phyloP scores from a whole-genome alignment of 2,888 invertebrate species.

The Lordiphosa fenestrarum region DNA sequence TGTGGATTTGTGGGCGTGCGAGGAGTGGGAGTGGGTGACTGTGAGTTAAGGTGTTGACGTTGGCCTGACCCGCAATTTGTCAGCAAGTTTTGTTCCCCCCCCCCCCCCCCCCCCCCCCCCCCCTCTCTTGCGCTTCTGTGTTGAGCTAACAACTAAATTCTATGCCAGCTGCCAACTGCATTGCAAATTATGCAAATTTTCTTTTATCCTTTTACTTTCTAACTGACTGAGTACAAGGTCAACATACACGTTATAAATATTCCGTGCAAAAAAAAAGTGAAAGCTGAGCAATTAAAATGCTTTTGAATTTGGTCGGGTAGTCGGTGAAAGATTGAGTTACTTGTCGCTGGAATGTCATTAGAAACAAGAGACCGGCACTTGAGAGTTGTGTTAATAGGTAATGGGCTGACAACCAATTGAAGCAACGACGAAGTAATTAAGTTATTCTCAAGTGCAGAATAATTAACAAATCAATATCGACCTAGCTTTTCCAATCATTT shows the following conservation, averaged over 20 bases:
- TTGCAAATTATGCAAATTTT: constrained; percentile 62
- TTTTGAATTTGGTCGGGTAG: constrained; percentile 27
- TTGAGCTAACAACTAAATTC: constrained; percentile 46
- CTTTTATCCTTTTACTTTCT: constrained; percentile 55
- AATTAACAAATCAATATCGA: too few species aligned
- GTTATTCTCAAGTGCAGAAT: too few species aligned
- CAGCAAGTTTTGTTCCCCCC: constrained; percentile 37
- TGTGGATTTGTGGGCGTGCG: background rate
- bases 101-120: too few species aligned
- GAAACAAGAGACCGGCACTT: constrained; percentile 14
- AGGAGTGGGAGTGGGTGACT: constrained; percentile 4
- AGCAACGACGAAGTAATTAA: too few species aligned
- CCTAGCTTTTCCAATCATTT: too few species aligned
- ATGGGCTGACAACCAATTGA: too few species aligned
- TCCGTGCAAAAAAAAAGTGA: constrained; percentile 5
- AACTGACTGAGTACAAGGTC: constrained; percentile 61
- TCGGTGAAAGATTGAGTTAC: constrained; percentile 30
- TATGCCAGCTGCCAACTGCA: constrained; percentile 30
- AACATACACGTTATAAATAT: constrained; percentile 47
- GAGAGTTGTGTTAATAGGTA: constrained; percentile 1
- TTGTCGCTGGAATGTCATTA: constrained; percentile 35
- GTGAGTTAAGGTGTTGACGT: constrained; percentile 41
- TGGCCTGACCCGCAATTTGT: constrained; percentile 54
- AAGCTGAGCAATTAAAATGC: constrained; percentile 48
- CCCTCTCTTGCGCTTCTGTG: background rate